Base-by-base conservation (phyloP, 2,113 vertebrate species). In the Saccopteryx bilineata region DNA sequence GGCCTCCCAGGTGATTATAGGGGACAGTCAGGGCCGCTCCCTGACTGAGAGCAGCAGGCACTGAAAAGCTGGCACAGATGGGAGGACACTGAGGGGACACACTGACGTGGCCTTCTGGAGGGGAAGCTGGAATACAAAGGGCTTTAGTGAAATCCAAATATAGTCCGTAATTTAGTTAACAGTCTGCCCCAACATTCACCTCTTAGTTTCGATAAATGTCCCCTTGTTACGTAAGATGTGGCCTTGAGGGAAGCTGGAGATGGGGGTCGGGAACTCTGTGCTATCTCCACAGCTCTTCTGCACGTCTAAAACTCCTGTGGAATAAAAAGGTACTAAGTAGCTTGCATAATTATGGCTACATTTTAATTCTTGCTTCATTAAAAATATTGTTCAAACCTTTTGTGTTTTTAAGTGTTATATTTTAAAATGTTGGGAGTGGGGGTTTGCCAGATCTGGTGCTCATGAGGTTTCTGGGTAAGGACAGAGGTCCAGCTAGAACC, bases 311-410 rank as follows among this genome's bases (percentile, higher is more conserved):
- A 28, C 9, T n/a, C 28, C 48, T 31, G 15, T 69, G 68, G n/a
- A 31, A 75, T 52, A 28, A 46, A 61, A 85, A 75, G 60, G 58
- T 5, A 2, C 7, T 48, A 9, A 4, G 7, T 76, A 74, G 7
- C 74, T 80, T 68, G 66, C 71, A 83, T 83, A 71, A 87, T 63
- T 56, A 39, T 58, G 56, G 17, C 78, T 63, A 56, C 24, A 66
- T 72, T 87, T 72, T n/a, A 71, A 87, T 72, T 79, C 28, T 79
- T 96, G 19, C 46, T 48, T 12, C 76, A 17, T 63, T 61, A 21
- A 68, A 68, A 90, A 50, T 58, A 9, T 31, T 31, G 68, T 12
- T 9, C 15, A 66, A 65, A 52, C 39, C 52, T 60, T 56, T 54
- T 12, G 28, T 87, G 31, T 26, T 75, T 93, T 74, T 33, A 7